phyloP scores from a whole-genome alignment of 1,140 invertebrate species.

The Oreohelix idahoensis region DNA sequence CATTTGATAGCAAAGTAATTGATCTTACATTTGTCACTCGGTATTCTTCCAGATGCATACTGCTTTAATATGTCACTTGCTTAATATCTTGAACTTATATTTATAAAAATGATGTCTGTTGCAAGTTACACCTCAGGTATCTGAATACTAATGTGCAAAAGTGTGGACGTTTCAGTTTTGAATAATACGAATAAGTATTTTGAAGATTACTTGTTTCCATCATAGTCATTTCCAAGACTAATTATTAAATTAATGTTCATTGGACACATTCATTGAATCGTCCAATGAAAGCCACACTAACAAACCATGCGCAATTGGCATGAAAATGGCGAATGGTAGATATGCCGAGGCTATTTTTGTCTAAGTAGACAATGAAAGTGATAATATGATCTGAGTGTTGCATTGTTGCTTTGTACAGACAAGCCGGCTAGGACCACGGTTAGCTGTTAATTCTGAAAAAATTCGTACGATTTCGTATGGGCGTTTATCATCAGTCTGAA shows the following conservation, averaged over 20 bases:
- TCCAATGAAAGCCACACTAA: background rate
- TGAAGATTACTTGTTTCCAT: too few species aligned
- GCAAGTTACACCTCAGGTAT: too few species aligned
- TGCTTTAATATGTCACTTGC: background rate
- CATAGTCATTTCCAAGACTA: too few species aligned
- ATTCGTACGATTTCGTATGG: too few species aligned
- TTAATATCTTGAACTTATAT: background rate
- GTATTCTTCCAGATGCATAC: conserved; percentile 13
- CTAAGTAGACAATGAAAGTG: background rate
- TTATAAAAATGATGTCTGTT: too few species aligned
- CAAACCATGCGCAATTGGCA: background rate
- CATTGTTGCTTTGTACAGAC: background rate
- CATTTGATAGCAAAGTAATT: too few species aligned
- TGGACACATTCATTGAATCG: background rate
- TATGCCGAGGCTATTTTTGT: background rate
- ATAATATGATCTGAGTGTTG: background rate
- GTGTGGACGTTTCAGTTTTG: too few species aligned
- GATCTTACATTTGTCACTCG: conserved; percentile 29
- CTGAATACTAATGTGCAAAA: too few species aligned
- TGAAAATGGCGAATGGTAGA: conserved; percentile 10
- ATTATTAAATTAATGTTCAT: too few species aligned
- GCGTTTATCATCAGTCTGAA: too few species aligned
- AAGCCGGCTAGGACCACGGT: background rate
- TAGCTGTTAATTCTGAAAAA: too few species aligned
- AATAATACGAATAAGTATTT: background rate